Base-by-base conservation (phyloP, 2,113 vertebrate genomes). In the Sardina pilchardus region DNA sequence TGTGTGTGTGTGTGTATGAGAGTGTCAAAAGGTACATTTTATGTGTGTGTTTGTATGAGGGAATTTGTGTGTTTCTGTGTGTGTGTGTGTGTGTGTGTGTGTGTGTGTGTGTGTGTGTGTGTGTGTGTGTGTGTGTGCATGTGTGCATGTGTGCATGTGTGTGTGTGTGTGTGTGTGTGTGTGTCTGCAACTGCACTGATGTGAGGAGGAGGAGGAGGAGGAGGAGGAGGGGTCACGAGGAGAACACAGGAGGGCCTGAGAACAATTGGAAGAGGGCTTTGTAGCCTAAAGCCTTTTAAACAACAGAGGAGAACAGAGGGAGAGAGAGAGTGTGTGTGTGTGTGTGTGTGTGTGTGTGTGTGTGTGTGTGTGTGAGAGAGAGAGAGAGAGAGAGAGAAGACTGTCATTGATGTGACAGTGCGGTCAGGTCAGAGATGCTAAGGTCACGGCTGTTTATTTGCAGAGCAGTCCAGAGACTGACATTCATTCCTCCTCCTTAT, bases 401-500 rank as follows among this genome's bases (percentile, higher is more conserved):
- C 85, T 92, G 91, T 90, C 93, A 94, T 94, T 93, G 94, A 94
- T 94, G 92, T 91, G 90, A 86, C 82, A 90, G 88, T 84, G 92
- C 90, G 88, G 90, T 91, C 91, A 93, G 90, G 92, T 93, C 93
- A 92, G 88, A 85, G 91, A 93, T 96, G 94, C 92, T 83, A 90
- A 89, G 95, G 95, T 96, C 94, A 96, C 96, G 94, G 95, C 94
- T 96, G 94, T 95, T 95, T 94, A 94, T 93, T 92, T 90, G 53
- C 88, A 92, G 93, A 92, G 90, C 88, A 83, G 92, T 85, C 75
- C 88, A 71, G 67, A 78, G 89, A 92, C 89, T 89, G 87, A 91
- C 90, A 91, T 85, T 91, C 87, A 86, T 83, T 89, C 80, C 87
- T 90, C 88, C 88, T 85, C 21, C 21, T 63, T 59, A 21, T 17